Base-by-base conservation (phyloP, 2,113 vertebrate species). In the Ammodytes dubius region DNA sequence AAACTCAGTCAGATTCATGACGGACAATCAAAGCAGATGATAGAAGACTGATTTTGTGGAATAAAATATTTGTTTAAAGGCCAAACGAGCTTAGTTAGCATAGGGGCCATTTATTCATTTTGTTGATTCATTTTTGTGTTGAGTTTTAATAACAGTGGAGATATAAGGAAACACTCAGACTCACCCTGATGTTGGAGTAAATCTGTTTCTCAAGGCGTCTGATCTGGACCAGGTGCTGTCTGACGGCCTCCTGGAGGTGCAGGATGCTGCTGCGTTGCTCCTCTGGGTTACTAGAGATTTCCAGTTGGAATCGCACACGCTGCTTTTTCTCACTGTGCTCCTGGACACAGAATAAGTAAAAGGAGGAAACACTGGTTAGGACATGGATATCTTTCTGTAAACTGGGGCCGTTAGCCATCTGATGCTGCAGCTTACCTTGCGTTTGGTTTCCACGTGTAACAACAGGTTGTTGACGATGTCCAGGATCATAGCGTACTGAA, bases 251-350 rank as follows among this genome's bases (percentile, higher is more conserved):
- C 72, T 99, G 98, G 15, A 99, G 93, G 82, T 99, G 98, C 0
- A 98, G 88, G 90, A 99, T 99, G 77, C 98, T 99, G 92, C 97
- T 99, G 71, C 98, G 97, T 94, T 99, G 98, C 93, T 99, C 98
- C 93, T 99, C 98, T 0, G 98, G 98, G 89, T 99, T 99, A 89
- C 98, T 99, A 63, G 98, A 99, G 84, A 99, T 99, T 83, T 99
- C 98, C 87, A 99, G 93, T 92, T 99, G 98, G 93, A 99, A 99
- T 40, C 98, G 97, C 14, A 99, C 98, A 4, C 98, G 93, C 89
- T 99, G 98, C 87, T 99, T 99, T 91, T 99, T 98, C 93, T 99
- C 98, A 17, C 98, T 99, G 91, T 99, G 98, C 90, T 99, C 98
- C 98, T 99, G 13, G 37, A 59, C 0, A 73, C 2, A 59, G 0